phyloP scores from a whole-genome alignment of 2,888 invertebrate genomes.

The Limnephilus rhombicus region DNA sequence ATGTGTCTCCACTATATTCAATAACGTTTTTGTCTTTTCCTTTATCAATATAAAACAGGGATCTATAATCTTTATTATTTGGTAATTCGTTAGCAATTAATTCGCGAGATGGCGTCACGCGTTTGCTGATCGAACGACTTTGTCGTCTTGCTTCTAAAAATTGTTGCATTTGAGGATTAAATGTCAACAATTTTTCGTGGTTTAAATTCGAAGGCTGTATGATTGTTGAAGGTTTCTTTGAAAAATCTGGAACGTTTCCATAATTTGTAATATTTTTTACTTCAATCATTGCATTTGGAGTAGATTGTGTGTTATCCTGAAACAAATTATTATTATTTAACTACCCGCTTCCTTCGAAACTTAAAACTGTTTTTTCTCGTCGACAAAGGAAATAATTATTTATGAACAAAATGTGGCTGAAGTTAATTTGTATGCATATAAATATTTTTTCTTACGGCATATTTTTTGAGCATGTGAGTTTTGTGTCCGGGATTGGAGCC shows the following conservation, averaged over 20 bases:
- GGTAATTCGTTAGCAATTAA: not conserved
- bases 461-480: conserved; percentile 53
- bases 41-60: not conserved
- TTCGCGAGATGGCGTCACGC: not conserved
- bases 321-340: not conserved
- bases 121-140: not conserved
- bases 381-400: too few relatives aligned
- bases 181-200: not conserved
- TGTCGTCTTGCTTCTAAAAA: not conserved
- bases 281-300: not conserved
- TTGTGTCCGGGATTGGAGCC: conserved; percentile 62
- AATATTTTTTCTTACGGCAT: conserved; percentile 37
- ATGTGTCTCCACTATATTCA: conserved; percentile 6
- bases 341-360: too few relatives aligned
- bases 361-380: too few relatives aligned
- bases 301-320: not conserved
- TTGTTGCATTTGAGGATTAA: not conserved
- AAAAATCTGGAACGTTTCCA: not conserved
- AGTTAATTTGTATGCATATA: too few relatives aligned
- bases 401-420: too few relatives aligned
- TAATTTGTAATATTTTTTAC: not conserved
- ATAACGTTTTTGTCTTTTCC: not conserved
- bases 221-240: not conserved
- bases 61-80: not conserved
- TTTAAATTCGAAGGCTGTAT: not conserved